Conservation (phyloP, 2,113 vertebrate species). For the Polyodon spathula region DNA sequence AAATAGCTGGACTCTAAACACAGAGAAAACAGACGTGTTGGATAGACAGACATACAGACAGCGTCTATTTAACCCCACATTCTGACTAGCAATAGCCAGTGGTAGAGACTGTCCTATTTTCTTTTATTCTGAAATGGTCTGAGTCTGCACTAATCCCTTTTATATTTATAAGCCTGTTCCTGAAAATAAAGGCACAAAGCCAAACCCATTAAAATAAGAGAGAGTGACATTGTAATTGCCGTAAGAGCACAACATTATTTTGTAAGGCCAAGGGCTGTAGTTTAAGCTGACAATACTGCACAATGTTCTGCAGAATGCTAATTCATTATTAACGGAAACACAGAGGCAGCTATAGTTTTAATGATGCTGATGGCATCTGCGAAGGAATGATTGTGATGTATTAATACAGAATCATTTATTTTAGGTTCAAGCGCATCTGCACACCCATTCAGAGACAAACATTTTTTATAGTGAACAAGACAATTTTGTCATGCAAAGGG, state of each 20-base stretch:
- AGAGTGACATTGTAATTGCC: constrained; percentile 32
- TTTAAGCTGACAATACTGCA: constrained; percentile 36
- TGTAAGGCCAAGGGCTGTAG: constrained; percentile 34
- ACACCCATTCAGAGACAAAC: constrained; percentile 8
- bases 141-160: no score
- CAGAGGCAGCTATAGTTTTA: constrained; percentile 49
- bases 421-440: neutral
- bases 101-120: no score
- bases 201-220: constrained; percentile 12
- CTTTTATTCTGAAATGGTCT: no score
- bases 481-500: constrained; percentile 46
- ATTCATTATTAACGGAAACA: constrained; percentile 53
- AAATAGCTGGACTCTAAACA: no score
- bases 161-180: no score
- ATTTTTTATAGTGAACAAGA: constrained; percentile 28
- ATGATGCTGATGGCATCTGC: constrained; percentile 52
- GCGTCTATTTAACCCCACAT: no score
- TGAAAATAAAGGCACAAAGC: neutral
- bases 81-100: no score
- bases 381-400: constrained; percentile 39
- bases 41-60: no score
- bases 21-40: no score
- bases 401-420: constrained; percentile 25
- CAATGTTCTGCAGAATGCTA: constrained; percentile 33
- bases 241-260: constrained; percentile 17